These are phyloP conservation scores for Leptodactylus fallax DNA, from an alignment of 2,797 vertebrate species.

Conservation along the genomic window DNA sequence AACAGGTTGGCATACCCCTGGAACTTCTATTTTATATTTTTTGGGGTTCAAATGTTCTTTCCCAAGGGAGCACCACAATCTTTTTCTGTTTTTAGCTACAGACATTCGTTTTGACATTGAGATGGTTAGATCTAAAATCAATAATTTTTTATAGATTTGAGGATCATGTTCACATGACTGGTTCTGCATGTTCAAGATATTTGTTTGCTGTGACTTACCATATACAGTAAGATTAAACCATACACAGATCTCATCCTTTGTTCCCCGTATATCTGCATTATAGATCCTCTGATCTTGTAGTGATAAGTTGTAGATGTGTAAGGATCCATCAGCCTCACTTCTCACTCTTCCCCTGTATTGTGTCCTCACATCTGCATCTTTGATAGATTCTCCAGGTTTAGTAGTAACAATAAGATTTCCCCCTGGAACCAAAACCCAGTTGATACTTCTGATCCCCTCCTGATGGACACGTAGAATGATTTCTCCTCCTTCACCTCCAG, in stretches of 20 bases:
- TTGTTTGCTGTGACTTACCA: not conserved
- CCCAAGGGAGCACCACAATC: no score
- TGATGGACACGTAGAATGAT: not conserved
- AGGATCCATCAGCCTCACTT: not conserved
- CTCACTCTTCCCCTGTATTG: conserved; percentile 13
- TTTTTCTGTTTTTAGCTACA: no score
- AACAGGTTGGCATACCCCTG: no score
- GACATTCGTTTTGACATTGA: no score
- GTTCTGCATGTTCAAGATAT: not conserved
- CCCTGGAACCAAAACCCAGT: not conserved
- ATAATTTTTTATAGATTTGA: no score
- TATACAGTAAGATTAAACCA: not conserved
- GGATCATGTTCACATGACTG: not conserved
- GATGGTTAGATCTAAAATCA: no score
- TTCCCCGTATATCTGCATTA: not conserved
- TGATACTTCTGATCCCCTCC: not conserved
- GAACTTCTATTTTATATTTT: no score
- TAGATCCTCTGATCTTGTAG: not conserved
- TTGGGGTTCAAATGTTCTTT: no score
- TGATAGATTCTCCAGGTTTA: not conserved
- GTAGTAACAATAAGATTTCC: not conserved
- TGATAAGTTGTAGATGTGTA: not conserved
- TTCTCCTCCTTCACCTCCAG: not conserved
- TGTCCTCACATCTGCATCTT: not conserved
- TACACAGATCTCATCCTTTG: not conserved